These are phyloP conservation scores for Melanostoma mellinum DNA, from an alignment of 2,888 invertebrate genomes.

Conservation along the genomic window DNA sequence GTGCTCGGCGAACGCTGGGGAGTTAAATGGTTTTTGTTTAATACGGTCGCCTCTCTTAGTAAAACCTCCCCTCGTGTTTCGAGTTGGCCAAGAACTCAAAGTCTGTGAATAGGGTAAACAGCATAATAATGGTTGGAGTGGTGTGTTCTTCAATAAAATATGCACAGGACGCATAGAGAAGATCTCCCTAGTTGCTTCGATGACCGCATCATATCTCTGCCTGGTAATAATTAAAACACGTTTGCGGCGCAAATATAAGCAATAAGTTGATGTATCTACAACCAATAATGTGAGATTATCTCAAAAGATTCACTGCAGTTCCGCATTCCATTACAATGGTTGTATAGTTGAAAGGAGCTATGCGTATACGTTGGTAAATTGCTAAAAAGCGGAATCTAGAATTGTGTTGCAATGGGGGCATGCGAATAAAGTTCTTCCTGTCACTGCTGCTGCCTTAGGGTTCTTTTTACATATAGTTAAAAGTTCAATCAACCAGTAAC, in stretches of 20 bases:
- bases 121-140: slow-evolving; percentile 24
- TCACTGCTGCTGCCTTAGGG: too few species aligned
- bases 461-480: too few species aligned
- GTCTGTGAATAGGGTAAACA: slow-evolving; percentile 49
- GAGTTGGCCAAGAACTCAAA: slow-evolving; percentile 45
- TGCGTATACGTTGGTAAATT: too few species aligned
- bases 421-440: too few species aligned
- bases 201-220: slow-evolving; percentile 47
- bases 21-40: slow-evolving; percentile 71
- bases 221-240: slow-evolving; percentile 59
- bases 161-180: slow-evolving; percentile 40
- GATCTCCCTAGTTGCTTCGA: slow-evolving; percentile 25
- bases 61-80: slow-evolving; percentile 30
- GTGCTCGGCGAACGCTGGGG: slow-evolving; percentile 43
- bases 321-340: not conserved
- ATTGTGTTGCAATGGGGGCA: too few species aligned
- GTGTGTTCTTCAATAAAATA: slow-evolving; percentile 50
- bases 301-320: slow-evolving; percentile 6
- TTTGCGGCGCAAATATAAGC: slow-evolving; percentile 25
- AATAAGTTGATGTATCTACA: slow-evolving; percentile 24
- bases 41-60: slow-evolving; percentile 42
- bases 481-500: too few species aligned
- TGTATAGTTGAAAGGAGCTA: too few species aligned
- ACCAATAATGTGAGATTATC: slow-evolving; percentile 28
- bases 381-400: too few species aligned